Percentiles rank a stretch among this genome's conserved stretches.
Conservation (phyloP, 2,888 invertebrate species). For the Nomada fucata region DNA sequence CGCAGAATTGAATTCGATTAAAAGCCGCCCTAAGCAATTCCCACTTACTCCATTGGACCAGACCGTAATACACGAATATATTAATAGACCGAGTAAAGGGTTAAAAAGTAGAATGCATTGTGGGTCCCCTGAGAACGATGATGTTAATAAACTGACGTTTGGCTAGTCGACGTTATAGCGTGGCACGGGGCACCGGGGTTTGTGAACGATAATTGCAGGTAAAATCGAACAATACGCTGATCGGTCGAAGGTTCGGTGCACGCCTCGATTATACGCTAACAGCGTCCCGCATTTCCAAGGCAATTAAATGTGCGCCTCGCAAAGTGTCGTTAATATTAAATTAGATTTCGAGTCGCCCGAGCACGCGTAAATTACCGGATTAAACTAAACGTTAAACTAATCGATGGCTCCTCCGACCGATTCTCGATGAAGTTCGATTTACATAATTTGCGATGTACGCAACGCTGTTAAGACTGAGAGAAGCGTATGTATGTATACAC, state of each 20-base stretch:
- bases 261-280: conserved; percentile 58
- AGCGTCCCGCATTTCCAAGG: conserved; percentile 47
- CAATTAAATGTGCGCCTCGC: conserved; percentile 56
- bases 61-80: too few relatives aligned
- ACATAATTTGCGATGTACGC: conserved; percentile 22
- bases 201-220: conserved; percentile 47
- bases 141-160: conserved; percentile 47
- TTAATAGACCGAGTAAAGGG: conserved; percentile 7
- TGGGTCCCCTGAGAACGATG: conserved; percentile 18
- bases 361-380: conserved; percentile 53
- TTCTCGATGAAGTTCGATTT: conserved; percentile 37
- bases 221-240: conserved; percentile 60
- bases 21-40: conserved; percentile 6
- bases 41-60: neutral
- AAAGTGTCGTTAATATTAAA: conserved; percentile 61
- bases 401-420: conserved; percentile 17
- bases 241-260: conserved; percentile 35
- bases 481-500: neutral
- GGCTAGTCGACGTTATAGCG: conserved; percentile 29
- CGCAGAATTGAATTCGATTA: conserved; percentile 4
- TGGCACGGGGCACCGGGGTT: conserved; percentile 11
- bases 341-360: conserved; percentile 46
- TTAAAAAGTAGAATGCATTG: conserved; percentile 3
- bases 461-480: neutral
- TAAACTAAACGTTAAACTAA: conserved; percentile 60